Conservation (phyloP, 2,113 vertebrate species). For the Cyprinodon brontotheroides region DNA sequence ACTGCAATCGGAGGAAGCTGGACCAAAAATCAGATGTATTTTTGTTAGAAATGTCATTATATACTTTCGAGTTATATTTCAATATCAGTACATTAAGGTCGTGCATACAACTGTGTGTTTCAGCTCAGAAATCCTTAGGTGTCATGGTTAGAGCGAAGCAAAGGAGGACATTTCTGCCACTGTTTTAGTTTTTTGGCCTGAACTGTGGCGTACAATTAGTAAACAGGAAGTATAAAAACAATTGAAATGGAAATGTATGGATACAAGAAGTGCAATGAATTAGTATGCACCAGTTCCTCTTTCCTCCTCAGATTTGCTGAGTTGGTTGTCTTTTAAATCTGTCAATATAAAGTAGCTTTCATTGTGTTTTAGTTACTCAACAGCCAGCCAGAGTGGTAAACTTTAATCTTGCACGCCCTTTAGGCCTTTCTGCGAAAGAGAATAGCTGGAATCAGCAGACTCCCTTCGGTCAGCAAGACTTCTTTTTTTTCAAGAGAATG, state of each 20-base stretch:
- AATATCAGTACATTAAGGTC: too few species aligned
- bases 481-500: too few species aligned
- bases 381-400: conserved; percentile 48
- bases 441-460: background rate
- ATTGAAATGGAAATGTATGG: background rate
- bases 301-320: background rate
- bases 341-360: background rate
- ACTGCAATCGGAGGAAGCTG: too few species aligned
- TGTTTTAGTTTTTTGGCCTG: background rate
- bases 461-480: background rate
- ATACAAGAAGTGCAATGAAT: background rate
- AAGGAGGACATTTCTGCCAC: too few species aligned
- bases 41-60: too few species aligned
- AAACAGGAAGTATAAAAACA: background rate
- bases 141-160: too few species aligned
- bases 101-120: too few species aligned
- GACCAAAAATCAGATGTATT: too few species aligned
- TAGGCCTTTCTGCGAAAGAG: background rate
- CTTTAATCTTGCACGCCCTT: conserved; percentile 32
- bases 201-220: background rate
- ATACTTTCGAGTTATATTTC: too few species aligned
- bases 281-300: background rate
- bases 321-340: background rate
- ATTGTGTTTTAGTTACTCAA: conserved; percentile 58
- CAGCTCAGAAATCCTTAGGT: too few species aligned